Base-by-base conservation (phyloP, 2,888 invertebrate genomes). In the Ptilodon capucinus region DNA sequence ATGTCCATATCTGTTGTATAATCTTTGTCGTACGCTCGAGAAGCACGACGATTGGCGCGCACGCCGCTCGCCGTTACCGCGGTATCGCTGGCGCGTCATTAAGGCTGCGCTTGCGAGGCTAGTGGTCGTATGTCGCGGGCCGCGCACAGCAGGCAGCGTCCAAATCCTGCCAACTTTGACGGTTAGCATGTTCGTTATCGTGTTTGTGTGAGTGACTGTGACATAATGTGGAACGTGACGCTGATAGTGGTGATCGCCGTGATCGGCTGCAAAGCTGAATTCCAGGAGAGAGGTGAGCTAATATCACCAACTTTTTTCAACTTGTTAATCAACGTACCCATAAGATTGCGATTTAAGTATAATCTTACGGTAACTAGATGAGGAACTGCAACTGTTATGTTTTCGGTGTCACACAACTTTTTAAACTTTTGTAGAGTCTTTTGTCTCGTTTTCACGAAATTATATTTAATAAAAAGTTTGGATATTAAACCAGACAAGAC, bases 221-320 rank as follows among this genome's bases (percentile, higher is more conserved):
- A 68, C 66, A 76, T 60, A 57, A 84, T 86, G 86, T 79, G 83
- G 83, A 79, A 71, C 65, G 60, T 76, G 51, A 60, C 67, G 50
- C 55, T 74, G 21, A 47, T 80, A 51, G 57, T 77, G 56, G 54
- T 76, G 46, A 51, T 76, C 54, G 62, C 66, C 50, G 59, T 66
- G 62, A 63, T 67, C 60, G 57, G 63, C 53, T 57, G 61, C 57
- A 18, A 43, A 32, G 85, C 84, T 21, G 88, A 86, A 19, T 61
- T 88, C 36, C 86, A 88, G 68, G 89, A 88, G 68, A 78, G 87
- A 88, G 89, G 89, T 88, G 60, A 76, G 76, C 55, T 44, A 35
- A 25, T 17, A 21, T 32, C n/a, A n/a, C n/a, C 18, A 44, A 43
- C 13, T 34, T 34, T 42, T 34, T 34, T 25, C 17, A 16, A 40